These are phyloP conservation scores for Perizoma affinitatum DNA, from an alignment of 2,888 invertebrate species.

Conservation along the genomic window DNA sequence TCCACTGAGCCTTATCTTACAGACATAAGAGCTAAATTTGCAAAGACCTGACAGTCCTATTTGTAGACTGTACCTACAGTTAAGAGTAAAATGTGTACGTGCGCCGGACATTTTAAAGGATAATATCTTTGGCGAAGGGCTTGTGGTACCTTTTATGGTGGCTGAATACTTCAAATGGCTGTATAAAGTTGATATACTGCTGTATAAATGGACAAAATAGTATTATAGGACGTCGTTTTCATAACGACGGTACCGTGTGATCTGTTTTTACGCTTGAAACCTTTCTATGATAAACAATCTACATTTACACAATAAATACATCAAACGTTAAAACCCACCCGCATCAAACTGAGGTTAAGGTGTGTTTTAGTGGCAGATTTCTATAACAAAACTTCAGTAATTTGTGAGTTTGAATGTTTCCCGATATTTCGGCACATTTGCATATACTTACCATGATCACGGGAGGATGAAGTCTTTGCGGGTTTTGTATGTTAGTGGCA, in stretches of 20 bases:
- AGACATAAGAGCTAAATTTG: conserved; percentile 27
- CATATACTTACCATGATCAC: no score
- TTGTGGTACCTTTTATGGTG: conserved; percentile 47
- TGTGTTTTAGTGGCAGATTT: no score
- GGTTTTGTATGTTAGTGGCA: no score
- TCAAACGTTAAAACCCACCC: no score
- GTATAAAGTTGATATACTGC: conserved; percentile 32
- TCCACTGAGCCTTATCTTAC: conserved; percentile 23
- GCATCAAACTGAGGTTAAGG: no score
- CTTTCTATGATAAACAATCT: no score
- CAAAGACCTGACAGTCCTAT: conserved; percentile 8
- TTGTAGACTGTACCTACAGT: conserved; percentile 33
- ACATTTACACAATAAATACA: no score
- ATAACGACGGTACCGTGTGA: neutral
- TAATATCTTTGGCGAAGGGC: conserved; percentile 51
- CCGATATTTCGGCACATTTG: no score
- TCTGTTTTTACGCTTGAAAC: neutral
- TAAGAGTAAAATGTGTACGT: conserved; percentile 59
- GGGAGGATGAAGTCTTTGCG: no score
- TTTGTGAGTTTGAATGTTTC: no score
- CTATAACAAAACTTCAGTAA: no score
- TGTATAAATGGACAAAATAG: conserved; percentile 23
- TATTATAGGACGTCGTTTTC: conserved; percentile 8
- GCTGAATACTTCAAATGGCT: conserved; percentile 37
- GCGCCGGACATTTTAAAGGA: conserved; percentile 62